Percentiles rank a stretch among this genome's conserved stretches.
Evolutionary conservation across 2,797 vertebrate species (phyloP).

Genomic region (Loris lydekkerianus): DNA sequence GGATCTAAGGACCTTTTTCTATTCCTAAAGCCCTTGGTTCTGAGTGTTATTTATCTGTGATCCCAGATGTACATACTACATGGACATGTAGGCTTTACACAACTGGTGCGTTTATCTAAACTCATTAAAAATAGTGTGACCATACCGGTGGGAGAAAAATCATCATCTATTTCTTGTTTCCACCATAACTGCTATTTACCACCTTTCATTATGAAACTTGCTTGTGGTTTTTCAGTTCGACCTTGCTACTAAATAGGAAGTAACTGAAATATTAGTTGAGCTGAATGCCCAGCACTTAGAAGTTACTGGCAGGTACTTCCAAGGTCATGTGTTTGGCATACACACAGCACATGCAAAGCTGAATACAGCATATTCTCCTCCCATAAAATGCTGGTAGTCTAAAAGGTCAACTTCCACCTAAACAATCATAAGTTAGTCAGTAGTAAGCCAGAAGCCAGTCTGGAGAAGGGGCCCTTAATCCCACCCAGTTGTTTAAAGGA

Average conservation of each 20-base stretch:
- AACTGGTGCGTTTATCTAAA: conserved; percentile 3
- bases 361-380: conserved; percentile 16
- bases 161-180: conserved; percentile 67
- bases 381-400: background rate
- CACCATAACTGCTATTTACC: conserved; percentile 71
- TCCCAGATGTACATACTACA: background rate
- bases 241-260: conserved; percentile 67
- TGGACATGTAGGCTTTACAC: background rate
- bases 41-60: background rate
- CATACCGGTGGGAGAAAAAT: conserved; percentile 60
- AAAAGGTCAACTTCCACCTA: conserved; percentile 16
- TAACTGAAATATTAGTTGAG: conserved; percentile 65
- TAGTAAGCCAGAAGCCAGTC: background rate
- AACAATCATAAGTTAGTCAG: conserved; percentile 27
- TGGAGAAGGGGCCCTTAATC: background rate
- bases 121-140: conserved; percentile 15
- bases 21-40: background rate
- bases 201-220: conserved; percentile 74
- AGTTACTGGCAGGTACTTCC: conserved; percentile 24
- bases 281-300: conserved; percentile 57
- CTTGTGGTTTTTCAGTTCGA: conserved; percentile 72
- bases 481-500: background rate
- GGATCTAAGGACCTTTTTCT: background rate
- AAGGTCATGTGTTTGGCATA: background rate
- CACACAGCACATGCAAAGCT: background rate